These are phyloP conservation scores for Drosophila neotestacea DNA, from an alignment of 2,888 invertebrate species.

Conservation along the genomic window DNA sequence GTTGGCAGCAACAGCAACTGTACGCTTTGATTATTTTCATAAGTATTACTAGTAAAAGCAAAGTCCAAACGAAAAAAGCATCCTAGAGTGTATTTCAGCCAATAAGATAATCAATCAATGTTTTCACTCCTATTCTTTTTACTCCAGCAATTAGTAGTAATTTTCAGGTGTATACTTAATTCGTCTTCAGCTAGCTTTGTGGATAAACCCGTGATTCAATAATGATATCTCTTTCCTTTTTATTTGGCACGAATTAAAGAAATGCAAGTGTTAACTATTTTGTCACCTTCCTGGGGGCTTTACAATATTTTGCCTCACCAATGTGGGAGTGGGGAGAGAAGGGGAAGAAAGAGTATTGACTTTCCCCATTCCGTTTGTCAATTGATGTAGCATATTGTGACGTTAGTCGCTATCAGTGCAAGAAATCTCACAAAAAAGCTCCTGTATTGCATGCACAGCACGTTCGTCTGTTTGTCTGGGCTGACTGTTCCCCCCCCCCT, in stretches of 20 bases:
- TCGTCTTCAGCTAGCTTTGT: conserved; percentile 26
- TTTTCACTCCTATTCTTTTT: background rate
- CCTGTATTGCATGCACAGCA: conserved; percentile 79
- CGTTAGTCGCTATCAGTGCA: conserved; percentile 68
- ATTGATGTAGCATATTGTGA: conserved; percentile 79
- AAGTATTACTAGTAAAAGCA: conserved; percentile 63
- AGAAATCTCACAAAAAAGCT: conserved; percentile 76
- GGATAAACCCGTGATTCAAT: conserved; percentile 4
- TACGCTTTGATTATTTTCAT: conserved; percentile 75
- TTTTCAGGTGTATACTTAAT: conserved; percentile 53
- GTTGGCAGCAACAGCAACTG: conserved; percentile 33
- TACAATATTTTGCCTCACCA: conserved; percentile 31
- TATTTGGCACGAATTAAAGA: conserved; percentile 1
- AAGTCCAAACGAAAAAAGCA: conserved; percentile 31
- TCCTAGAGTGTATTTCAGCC: background rate
- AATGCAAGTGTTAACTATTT: conserved; percentile 51
- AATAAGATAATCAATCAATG: background rate
- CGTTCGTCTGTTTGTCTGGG: conserved; percentile 76
- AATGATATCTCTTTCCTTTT: conserved; percentile 2
- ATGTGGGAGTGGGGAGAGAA: background rate
- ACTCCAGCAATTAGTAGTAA: conserved; percentile 39
- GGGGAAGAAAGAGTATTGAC: background rate
- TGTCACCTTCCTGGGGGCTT: conserved; percentile 8
- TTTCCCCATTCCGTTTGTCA: conserved; percentile 47
- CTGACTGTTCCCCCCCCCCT: conserved; percentile 1